These are phyloP conservation scores for Prionace glauca DNA, from an alignment of 2,797 vertebrate genomes.

Conservation along the genomic window DNA sequence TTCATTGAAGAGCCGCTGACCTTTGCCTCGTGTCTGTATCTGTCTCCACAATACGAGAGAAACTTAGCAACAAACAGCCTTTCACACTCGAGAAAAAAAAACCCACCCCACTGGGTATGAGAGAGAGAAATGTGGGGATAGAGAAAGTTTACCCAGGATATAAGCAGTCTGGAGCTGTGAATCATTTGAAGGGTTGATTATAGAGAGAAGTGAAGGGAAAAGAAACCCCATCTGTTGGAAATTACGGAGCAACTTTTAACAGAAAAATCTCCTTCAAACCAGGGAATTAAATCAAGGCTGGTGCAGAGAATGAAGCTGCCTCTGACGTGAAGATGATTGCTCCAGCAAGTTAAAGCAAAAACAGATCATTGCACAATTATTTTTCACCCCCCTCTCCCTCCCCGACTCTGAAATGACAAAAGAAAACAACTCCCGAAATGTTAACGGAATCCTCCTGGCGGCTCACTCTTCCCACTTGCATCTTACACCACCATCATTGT, in stretches of 20 bases:
- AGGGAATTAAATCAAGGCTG: constrained; percentile 62
- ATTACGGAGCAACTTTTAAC: constrained; percentile 64
- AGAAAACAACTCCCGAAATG: neutral
- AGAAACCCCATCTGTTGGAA: constrained; percentile 67
- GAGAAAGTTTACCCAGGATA: neutral
- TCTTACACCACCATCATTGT: neutral
- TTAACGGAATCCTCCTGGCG: neutral
- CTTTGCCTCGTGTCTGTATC: neutral
- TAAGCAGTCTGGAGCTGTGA: neutral
- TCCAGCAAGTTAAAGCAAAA: neutral
- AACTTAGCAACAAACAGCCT: too few species aligned
- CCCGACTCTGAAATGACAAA: too few species aligned
- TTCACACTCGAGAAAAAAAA: neutral
- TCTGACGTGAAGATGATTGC: neutral
- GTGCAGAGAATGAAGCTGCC: constrained; percentile 59
- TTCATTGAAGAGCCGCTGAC: neutral
- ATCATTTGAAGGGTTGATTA: constrained; percentile 62
- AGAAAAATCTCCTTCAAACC: constrained; percentile 54
- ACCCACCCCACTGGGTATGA: neutral
- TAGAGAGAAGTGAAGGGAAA: constrained; percentile 62
- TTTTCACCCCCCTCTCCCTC: neutral
- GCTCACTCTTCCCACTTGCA: neutral
- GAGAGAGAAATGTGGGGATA: neutral
- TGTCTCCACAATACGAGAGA: too few species aligned
- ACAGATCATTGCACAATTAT: neutral